Conservation (phyloP, 2,113 vertebrate genomes). For the Tylochromis polylepis region DNA sequence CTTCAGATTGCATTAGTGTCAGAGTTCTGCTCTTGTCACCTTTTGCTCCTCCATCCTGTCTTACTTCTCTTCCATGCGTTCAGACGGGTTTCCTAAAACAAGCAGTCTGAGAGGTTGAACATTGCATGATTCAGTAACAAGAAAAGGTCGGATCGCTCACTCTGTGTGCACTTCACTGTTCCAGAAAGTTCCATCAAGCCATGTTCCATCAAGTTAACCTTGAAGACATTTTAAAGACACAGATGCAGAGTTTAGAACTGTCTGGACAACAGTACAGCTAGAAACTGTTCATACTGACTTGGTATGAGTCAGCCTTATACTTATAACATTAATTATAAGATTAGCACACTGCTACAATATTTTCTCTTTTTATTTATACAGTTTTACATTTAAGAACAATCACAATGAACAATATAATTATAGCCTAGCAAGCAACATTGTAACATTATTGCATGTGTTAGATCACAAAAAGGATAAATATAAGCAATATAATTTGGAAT, state of each 20-base stretch:
- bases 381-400: too few relatives aligned
- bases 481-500: not conserved
- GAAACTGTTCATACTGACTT: not conserved
- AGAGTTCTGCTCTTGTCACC: constrained; percentile 58
- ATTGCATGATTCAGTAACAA: constrained; percentile 52
- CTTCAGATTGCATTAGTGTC: constrained; percentile 67
- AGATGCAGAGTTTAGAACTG: constrained; percentile 41
- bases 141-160: constrained; percentile 43
- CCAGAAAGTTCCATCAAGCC: constrained; percentile 50
- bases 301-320: not conserved
- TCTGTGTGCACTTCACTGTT: constrained; percentile 49
- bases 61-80: not conserved
- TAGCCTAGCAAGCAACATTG: not conserved
- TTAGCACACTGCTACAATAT: not conserved
- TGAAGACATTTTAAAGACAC: constrained; percentile 61
- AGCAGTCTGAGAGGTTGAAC: constrained; percentile 51
- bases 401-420: not conserved
- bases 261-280: constrained; percentile 3
- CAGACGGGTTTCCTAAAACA: constrained; percentile 22
- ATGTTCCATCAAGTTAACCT: constrained; percentile 40
- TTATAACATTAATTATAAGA: not conserved
- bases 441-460: not conserved
- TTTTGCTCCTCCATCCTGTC: not conserved
- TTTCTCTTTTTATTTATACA: not conserved
- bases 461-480: too few relatives aligned